Percentiles rank a stretch among this genome's conserved stretches.
These are phyloP conservation scores for Gnathonemus echidnorhynchus DNA, from an alignment of 2,113 vertebrate species.

Conservation along the genomic window DNA sequence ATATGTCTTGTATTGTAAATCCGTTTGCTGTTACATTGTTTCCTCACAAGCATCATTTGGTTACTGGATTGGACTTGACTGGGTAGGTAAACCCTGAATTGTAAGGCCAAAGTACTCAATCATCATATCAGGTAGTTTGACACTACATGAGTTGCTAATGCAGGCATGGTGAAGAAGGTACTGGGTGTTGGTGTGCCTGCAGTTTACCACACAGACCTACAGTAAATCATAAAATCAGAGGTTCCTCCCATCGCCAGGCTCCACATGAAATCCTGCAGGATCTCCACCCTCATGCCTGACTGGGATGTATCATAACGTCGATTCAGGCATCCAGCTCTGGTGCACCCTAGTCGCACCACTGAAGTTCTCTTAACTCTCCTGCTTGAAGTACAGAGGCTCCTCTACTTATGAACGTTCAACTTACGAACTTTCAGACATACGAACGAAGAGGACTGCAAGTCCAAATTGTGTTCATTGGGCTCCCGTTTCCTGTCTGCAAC, in stretches of 20 bases:
- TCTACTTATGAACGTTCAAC: no score
- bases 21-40: neutral
- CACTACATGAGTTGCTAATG: neutral
- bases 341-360: neutral
- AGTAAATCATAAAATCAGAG: neutral
- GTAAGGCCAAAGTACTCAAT: neutral
- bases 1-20: neutral
- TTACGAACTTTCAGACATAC: no score
- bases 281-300: neutral
- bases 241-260: neutral
- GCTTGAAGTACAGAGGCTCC: neutral
- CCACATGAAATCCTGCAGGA: neutral
- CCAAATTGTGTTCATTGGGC: no score
- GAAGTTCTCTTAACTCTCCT: neutral
- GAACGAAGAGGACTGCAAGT: no score
- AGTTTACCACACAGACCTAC: neutral
- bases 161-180: neutral
- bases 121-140: neutral
- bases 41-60: neutral
- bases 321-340: neutral
- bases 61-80: neutral
- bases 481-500: no score
- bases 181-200: neutral
- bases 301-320: neutral
- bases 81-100: neutral